Conservation (phyloP, 2,113 vertebrate genomes). For the Picathartes gymnocephalus region DNA sequence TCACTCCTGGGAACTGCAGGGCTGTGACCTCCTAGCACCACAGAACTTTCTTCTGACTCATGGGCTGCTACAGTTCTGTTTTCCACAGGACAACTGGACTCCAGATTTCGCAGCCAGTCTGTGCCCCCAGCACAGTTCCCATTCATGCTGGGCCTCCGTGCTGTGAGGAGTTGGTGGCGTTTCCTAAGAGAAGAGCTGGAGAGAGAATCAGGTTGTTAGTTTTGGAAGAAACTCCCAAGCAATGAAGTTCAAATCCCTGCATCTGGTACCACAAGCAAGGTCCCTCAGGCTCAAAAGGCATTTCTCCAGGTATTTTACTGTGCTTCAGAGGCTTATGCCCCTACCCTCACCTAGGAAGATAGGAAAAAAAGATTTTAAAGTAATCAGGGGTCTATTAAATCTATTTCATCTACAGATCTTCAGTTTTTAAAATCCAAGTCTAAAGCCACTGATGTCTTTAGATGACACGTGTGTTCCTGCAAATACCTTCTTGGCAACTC, state of each 20-base stretch:
- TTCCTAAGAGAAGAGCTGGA: slow-evolving; percentile 52
- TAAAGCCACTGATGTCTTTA: background rate
- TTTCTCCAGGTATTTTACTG: background rate
- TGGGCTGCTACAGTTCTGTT: slow-evolving; percentile 1
- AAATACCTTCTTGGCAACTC: background rate
- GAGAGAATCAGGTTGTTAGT: background rate
- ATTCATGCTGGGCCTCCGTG: slow-evolving; percentile 64
- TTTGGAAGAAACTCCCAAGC: background rate
- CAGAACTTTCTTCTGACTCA: slow-evolving; percentile 38
- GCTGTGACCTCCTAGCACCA: slow-evolving; percentile 36
- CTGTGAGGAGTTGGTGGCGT: background rate
- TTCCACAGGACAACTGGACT: slow-evolving; percentile 43
- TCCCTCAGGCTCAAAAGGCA: background rate
- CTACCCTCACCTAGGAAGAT: background rate
- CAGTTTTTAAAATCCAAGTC: background rate
- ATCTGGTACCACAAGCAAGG: background rate
- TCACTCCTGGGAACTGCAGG: slow-evolving; percentile 50
- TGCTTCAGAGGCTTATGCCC: background rate
- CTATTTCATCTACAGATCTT: background rate
- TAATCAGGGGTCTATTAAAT: background rate
- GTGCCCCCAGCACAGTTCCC: slow-evolving; percentile 42
- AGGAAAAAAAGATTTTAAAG: background rate
- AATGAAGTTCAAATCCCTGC: background rate
- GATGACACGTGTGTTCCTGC: background rate
- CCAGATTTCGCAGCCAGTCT: slow-evolving; percentile 41